Percentiles rank a stretch among this genome's conserved stretches.
These are phyloP conservation scores for Nymphalis urticae DNA, from an alignment of 2,888 invertebrate genomes.

Conservation along the genomic window DNA sequence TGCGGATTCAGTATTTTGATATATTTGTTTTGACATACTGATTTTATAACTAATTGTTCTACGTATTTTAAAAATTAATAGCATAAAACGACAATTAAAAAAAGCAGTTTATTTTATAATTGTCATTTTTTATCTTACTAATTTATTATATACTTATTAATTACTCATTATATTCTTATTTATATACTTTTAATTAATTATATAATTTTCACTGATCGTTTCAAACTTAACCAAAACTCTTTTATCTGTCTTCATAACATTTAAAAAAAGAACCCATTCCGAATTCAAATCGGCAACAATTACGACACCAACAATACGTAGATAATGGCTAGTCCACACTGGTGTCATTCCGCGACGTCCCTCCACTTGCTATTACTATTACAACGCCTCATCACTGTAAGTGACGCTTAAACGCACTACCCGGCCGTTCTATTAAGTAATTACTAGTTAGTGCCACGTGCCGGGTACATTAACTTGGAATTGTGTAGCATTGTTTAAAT, in stretches of 20 bases:
- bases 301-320: conserved; percentile 59
- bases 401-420: conserved; percentile 77
- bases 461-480: conserved; percentile 39
- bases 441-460: conserved; percentile 67
- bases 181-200: no score
- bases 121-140: no score
- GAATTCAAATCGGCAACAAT: conserved; percentile 64
- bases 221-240: no score
- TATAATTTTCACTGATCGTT: no score
- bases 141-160: no score
- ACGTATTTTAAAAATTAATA: no score
- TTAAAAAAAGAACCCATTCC: conserved; percentile 38
- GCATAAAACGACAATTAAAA: no score
- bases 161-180: no score
- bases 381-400: conserved; percentile 70
- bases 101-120: no score
- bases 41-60: no score
- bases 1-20: no score
- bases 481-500: conserved; percentile 21
- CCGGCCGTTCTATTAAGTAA: conserved; percentile 77
- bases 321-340: conserved; percentile 68
- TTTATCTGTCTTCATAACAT: not conserved
- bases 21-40: no score
- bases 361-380: conserved; percentile 59
- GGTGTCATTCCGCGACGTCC: conserved; percentile 61